These are phyloP conservation scores for Daktulosphaira vitifoliae DNA, from an alignment of 1,140 invertebrate species.

Conservation along the genomic window DNA sequence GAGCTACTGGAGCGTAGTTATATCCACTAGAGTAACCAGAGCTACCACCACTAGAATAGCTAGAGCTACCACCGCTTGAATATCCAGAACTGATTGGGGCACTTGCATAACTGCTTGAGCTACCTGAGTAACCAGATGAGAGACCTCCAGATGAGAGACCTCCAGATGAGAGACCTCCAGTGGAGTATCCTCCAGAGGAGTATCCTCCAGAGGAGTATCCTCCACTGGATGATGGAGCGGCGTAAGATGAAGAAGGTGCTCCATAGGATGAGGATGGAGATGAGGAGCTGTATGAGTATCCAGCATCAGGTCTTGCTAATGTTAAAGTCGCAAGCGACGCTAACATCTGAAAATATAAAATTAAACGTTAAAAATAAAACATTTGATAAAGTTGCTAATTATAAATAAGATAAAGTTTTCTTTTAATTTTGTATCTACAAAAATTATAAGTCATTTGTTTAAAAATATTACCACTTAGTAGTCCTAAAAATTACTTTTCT, in stretches of 20 bases:
- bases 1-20: conserved; percentile 41
- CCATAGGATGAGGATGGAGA: conserved; percentile 42
- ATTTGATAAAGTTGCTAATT: no score
- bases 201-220: conserved; percentile 41
- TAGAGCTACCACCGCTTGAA: conserved; percentile 38
- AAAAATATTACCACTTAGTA: no score
- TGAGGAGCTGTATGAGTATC: conserved; percentile 46
- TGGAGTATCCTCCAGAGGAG: conserved; percentile 40
- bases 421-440: no score
- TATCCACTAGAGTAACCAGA: conserved; percentile 43
- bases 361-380: background rate
- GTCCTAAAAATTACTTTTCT: no score
- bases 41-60: conserved; percentile 41
- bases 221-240: conserved; percentile 38
- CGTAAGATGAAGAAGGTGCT: conserved; percentile 39
- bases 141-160: no score
- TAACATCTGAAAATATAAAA: conserved; percentile 45
- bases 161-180: no score
- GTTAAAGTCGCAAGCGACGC: conserved; percentile 46
- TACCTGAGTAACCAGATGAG: no score
- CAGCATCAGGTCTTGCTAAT: conserved; percentile 48
- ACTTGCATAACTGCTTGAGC: no score
- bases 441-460: no score
- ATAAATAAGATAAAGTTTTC: no score
- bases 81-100: no score